phyloP scores from a whole-genome alignment of 2,888 invertebrate genomes.

The Boloria selene region DNA sequence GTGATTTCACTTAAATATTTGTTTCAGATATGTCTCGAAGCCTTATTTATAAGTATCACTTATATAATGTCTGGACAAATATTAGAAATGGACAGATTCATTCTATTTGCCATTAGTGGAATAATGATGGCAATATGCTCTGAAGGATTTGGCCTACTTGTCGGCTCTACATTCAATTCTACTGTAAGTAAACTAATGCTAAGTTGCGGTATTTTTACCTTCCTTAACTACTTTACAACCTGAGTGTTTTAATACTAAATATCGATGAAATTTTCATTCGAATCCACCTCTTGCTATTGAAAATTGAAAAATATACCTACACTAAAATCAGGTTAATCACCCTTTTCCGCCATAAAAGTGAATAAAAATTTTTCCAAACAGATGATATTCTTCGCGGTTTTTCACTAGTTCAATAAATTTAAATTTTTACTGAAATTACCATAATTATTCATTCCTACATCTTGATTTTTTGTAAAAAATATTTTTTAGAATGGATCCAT shows the following conservation, averaged over 20 bases:
- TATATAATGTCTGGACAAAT: slow-evolving; percentile 86
- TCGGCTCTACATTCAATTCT: slow-evolving; percentile 84
- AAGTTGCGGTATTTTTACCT: too few species aligned
- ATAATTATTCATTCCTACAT: neutral
- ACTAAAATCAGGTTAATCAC: too few species aligned
- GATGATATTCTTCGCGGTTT: too few species aligned
- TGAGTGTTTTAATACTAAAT: too few species aligned
- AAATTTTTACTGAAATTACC: too few species aligned
- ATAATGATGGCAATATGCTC: slow-evolving; percentile 85
- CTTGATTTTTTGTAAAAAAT: neutral
- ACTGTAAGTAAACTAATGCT: slow-evolving; percentile 68
- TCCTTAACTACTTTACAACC: too few species aligned
- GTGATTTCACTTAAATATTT: neutral
- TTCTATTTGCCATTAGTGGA: slow-evolving; percentile 81
- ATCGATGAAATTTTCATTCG: too few species aligned
- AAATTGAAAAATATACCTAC: too few species aligned
- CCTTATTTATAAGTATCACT: slow-evolving; percentile 74
- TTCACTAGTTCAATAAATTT: too few species aligned
- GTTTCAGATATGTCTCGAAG: slow-evolving; percentile 73
- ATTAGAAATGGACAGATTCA: slow-evolving; percentile 84
- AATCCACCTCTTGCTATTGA: too few species aligned
- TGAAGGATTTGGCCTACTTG: slow-evolving; percentile 87
- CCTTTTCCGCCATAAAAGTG: too few species aligned
- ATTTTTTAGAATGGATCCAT: slow-evolving; percentile 81
- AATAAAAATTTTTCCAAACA: too few species aligned